Evolutionary conservation across 1,140 invertebrate genomes (phyloP), one percentile per base, ranked within the genome.

Genomic region (Tetramorium simillimum): DNA sequence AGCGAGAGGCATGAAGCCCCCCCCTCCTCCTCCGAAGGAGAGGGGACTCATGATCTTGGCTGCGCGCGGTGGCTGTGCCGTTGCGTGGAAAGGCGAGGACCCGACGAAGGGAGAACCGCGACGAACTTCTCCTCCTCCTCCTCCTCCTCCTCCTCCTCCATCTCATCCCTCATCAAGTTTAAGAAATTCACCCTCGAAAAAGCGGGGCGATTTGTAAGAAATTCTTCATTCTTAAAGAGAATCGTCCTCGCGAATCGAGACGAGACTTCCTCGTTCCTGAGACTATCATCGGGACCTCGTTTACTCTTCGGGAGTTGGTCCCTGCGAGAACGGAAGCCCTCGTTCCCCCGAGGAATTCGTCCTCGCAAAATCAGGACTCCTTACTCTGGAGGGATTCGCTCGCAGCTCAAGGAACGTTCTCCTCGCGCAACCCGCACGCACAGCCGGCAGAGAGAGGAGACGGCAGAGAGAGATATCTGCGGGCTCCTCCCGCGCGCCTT

Each of bases 381-480:
- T 69, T 16, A 1, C 24, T 24, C 43, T 12, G 63, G 33, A 69
- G 46, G 46, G 4, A 69, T 81, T 81, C 46, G 77, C 33, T 53
- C 77, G 46, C 46, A 24, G 77, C 16, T 70, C 43, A 21, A 46
- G 75, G 56, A 87, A 89, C 85, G 81, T 82, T 88, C 85, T 88
- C 86, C 90, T 92, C 87, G 53, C 81, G 46, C 76, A 65, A 65
- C 46, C 73, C 51, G 80, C 60, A 78, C 89, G 88, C 91, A 91
- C 85, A 86, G 88, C 85, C 76, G 81, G 81, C 86, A 86, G 88
- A 90, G 91, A 90, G 72, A 87, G 86, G 86, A 92, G 91, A 90
- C 72, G 82, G 75, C 89, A 91, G 91, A 88, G 76, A 70, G 84
- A 88, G 76, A 70, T 82, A 86, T 89, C 87, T 89, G 82, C 72